These are phyloP conservation scores for Zosterops japonicus DNA, from an alignment of 2,113 vertebrate genomes.

Conservation along the genomic window DNA sequence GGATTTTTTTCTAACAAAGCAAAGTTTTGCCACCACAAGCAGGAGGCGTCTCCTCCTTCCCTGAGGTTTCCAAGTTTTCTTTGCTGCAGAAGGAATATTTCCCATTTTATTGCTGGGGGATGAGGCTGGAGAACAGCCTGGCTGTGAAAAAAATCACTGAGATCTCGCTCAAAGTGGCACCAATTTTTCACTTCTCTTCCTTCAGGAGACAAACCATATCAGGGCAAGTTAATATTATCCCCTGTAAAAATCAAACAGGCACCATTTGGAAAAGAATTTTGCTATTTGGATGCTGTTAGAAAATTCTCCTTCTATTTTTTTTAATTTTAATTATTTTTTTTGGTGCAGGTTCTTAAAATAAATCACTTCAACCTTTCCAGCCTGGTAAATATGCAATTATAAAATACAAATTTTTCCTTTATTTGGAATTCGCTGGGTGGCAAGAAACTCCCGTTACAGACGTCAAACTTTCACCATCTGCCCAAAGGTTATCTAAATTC, in stretches of 20 bases:
- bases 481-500: conserved; percentile 24
- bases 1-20: not conserved
- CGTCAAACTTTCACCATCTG: conserved; percentile 27
- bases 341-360: conserved; percentile 26
- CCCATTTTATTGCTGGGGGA: not conserved
- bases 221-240: not conserved
- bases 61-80: not conserved
- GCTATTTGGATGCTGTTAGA: not conserved
- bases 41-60: not conserved
- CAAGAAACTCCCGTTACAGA: not conserved
- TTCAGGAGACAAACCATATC: not conserved
- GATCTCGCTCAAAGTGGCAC: not conserved
- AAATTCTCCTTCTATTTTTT: not conserved
- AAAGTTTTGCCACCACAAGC: not conserved
- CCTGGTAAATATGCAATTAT: conserved; percentile 28
- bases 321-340: not conserved
- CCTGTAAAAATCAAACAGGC: not conserved
- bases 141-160: not conserved
- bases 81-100: not conserved
- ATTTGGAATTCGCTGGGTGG: not conserved
- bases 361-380: conserved; percentile 36
- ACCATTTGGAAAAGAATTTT: not conserved
- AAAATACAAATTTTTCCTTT: not conserved
- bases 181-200: not conserved
- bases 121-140: not conserved